A percentile compares a stretch with the other conserved stretches of the same genome.
phyloP scores from a whole-genome alignment of 53 echinoderm and acorn worm genomes.

The Hippasteria phrygiana region DNA sequence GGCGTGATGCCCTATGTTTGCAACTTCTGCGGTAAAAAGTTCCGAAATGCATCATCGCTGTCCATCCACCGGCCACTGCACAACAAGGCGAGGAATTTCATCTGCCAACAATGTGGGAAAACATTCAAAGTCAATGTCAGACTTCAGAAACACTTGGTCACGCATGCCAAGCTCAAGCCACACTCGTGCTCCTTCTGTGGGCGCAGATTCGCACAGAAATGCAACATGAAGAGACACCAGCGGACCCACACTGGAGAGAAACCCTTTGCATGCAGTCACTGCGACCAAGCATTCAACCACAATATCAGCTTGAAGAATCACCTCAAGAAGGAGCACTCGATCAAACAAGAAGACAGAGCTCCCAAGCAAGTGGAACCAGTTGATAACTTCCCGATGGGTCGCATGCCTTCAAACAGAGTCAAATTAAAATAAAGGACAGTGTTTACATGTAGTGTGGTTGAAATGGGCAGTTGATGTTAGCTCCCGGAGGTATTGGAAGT shows the following conservation, averaged over 20 bases:
- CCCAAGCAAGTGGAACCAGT: neutral
- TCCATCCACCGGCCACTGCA: slow-evolving; percentile 56
- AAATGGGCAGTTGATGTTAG: too few species aligned
- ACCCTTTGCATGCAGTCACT: slow-evolving; percentile 62
- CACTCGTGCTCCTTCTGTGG: slow-evolving; percentile 55
- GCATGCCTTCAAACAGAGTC: slow-evolving; percentile 9
- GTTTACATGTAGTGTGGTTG: too few species aligned
- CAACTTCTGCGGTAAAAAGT: slow-evolving; percentile 39
- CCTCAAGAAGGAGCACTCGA: slow-evolving; percentile 47
- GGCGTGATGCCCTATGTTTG: slow-evolving; percentile 23
- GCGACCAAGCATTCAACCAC: slow-evolving; percentile 57
- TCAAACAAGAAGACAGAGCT: neutral
- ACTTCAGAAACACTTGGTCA: slow-evolving; percentile 36
- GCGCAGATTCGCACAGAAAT: slow-evolving; percentile 52
- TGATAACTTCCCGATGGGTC: slow-evolving; percentile 35
- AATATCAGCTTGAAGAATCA: slow-evolving; percentile 70
- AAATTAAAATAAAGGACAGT: neutral
- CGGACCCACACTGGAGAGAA: slow-evolving; percentile 69
- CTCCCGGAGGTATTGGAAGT: too few species aligned
- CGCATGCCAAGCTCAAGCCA: slow-evolving; percentile 23
- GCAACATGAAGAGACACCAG: slow-evolving; percentile 40
- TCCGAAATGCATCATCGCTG: slow-evolving; percentile 15
- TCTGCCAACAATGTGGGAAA: slow-evolving; percentile 62
- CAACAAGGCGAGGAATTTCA: slow-evolving; percentile 50
- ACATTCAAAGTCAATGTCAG: slow-evolving; percentile 30